phyloP scores from a whole-genome alignment of 2,113 vertebrate species.

The Rhegmatorhina hoffmannsi region DNA sequence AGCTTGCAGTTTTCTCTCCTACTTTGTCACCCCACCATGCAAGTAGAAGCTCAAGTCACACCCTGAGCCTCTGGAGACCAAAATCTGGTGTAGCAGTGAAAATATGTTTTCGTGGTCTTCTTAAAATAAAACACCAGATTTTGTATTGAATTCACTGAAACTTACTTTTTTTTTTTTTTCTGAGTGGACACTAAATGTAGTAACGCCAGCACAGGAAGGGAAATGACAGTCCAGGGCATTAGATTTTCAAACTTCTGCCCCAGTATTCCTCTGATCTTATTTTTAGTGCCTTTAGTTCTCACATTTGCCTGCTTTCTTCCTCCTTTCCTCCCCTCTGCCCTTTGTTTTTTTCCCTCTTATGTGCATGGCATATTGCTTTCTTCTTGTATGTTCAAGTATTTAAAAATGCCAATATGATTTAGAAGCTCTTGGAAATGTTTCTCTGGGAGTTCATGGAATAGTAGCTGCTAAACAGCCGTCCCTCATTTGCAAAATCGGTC shows the following conservation, averaged over 20 bases:
- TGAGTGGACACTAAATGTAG: background rate
- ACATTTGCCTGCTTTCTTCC: background rate
- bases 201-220: slow-evolving; percentile 5
- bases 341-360: background rate
- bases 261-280: background rate
- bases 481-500: background rate
- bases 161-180: background rate
- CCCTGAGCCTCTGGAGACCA: background rate
- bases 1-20: background rate
- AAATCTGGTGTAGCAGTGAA: background rate
- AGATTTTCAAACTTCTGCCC: background rate
- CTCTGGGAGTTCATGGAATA: background rate
- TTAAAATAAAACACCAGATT: background rate
- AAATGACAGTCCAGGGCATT: background rate
- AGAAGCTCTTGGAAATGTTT: background rate
- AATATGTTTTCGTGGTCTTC: background rate
- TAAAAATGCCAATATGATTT: background rate
- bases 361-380: background rate
- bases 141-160: background rate
- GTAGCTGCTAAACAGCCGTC: background rate
- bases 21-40: background rate
- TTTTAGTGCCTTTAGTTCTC: slow-evolving; percentile 13
- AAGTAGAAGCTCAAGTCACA: background rate
- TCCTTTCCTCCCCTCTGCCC: no score
- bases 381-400: background rate